Evolutionary conservation across 2,888 invertebrate species (phyloP), one percentile per base, ranked within the genome.

Genomic region (Cryptocephalus primarius): DNA sequence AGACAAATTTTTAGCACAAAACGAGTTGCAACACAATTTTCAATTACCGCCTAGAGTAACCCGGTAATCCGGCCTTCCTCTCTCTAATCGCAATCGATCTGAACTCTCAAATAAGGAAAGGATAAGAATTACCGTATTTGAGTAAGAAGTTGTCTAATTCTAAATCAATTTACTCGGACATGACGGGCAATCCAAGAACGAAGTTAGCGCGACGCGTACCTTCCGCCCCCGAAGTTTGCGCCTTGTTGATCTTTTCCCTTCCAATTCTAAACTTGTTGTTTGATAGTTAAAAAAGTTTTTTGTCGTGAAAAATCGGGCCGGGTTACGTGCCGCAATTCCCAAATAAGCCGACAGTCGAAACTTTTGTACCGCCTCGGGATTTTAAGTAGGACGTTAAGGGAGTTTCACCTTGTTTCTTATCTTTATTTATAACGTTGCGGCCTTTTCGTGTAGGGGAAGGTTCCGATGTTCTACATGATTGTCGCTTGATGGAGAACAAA

Each of bases 261-360:
- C 43, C 32, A 45, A 47, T 42, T 48, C 45, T 31, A 47, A 51
- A 49, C 51, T 49, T 51, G 47, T 47, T 48, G 51, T 47, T 47
- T 32, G 47, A 49, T 49, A 48, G 49, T 49, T 51, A 44, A 49
- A 49, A 51, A 51, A 34, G 49, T 51, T 51, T 46, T 49, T 49
- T 51, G 49, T 49, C 41, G 44, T 50, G 50, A 52, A 52, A 52
- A 52, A 52, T 50, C 50, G 52, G 50, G 44, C 46, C 36, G 45
- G 31, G 43, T 22, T 48, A 52, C 52, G 52, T 52, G 52, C 42
- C 40, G 38, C 47, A 48, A 44, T 48, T 52, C 41, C 50, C 46
- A 39, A 52, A 52, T 50, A 44, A 44, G 40, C 36, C 12, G 12
- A 32, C 13, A 42, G 11, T 44, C 41, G 41, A 48, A 47, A 32